These are phyloP conservation scores for Salvelinus fontinalis DNA, from an alignment of 2,113 vertebrate genomes.

Conservation along the genomic window DNA sequence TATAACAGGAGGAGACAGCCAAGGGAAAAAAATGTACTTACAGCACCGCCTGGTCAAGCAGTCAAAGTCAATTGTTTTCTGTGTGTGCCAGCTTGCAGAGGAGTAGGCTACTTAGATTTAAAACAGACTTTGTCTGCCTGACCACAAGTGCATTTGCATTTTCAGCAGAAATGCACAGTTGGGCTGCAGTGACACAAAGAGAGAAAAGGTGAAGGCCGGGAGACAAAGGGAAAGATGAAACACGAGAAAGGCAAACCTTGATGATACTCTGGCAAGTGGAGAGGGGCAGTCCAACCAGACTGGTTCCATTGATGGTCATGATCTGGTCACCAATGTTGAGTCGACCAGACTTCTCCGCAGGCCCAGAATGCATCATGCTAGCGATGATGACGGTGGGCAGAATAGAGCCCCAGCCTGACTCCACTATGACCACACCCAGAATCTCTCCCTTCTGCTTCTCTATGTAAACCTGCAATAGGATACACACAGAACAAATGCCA, in stretches of 20 bases:
- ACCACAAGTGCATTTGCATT: too few species aligned
- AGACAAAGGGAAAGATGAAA: neutral
- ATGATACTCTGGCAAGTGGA: conserved; percentile 98
- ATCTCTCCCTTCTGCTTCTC: conserved; percentile 98
- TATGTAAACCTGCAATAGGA: conserved; percentile 85
- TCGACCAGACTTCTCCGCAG: conserved; percentile 92
- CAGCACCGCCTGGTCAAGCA: too few species aligned
- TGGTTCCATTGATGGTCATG: conserved; percentile 97
- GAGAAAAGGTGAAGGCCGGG: neutral
- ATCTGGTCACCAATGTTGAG: conserved; percentile 97
- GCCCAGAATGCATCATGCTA: conserved; percentile 96
- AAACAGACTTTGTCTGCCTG: too few species aligned
- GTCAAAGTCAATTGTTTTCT: too few species aligned
- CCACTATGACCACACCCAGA: conserved; percentile 93
- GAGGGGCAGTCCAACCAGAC: conserved; percentile 93
- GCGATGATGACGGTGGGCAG: conserved; percentile 97
- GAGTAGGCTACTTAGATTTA: too few species aligned
- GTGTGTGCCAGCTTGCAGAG: too few species aligned
- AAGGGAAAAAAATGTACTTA: neutral
- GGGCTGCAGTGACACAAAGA: conserved; percentile 20
- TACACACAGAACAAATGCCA: neutral
- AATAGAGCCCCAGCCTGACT: conserved; percentile 98
- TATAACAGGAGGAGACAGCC: neutral
- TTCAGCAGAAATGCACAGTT: too few species aligned
- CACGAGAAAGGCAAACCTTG: conserved; percentile 76